Conservation (phyloP, 2,113 vertebrate genomes). For the Hemiprocne comata region DNA sequence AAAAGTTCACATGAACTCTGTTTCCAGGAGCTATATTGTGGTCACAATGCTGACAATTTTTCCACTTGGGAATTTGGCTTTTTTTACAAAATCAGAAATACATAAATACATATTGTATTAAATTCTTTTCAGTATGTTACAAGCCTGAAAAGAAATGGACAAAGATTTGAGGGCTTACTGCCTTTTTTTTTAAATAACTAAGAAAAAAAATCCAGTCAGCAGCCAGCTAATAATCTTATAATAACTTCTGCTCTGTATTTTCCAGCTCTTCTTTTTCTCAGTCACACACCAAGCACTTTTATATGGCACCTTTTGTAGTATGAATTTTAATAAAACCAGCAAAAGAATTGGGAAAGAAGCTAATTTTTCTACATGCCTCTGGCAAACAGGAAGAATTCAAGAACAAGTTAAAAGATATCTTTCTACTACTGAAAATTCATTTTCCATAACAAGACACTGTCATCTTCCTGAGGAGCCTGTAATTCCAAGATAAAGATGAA, state of each 20-base stretch:
- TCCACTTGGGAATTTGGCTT: neutral
- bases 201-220: neutral
- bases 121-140: neutral
- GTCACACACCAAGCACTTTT: conserved; percentile 41
- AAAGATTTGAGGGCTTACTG: neutral
- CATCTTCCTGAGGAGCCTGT: conserved; percentile 70
- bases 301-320: conserved; percentile 43
- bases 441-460: conserved; percentile 71
- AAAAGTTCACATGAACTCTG: neutral
- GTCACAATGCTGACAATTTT: neutral
- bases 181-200: neutral
- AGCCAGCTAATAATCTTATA: conserved; percentile 47
- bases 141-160: neutral
- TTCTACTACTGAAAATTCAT: conserved; percentile 66
- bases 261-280: conserved; percentile 23
- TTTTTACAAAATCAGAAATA: neutral
- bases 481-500: conserved; percentile 78
- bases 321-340: conserved; percentile 64
- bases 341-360: conserved; percentile 64
- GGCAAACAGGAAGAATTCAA: conserved; percentile 70
- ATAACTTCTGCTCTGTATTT: conserved; percentile 52
- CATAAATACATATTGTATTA: neutral
- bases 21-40: neutral
- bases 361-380: conserved; percentile 73
- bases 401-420: conserved; percentile 66